phyloP scores from a whole-genome alignment of 30 jellyfish, hydroid and myxozoan genomes.

The Hydractinia symbiolongicarpus region DNA sequence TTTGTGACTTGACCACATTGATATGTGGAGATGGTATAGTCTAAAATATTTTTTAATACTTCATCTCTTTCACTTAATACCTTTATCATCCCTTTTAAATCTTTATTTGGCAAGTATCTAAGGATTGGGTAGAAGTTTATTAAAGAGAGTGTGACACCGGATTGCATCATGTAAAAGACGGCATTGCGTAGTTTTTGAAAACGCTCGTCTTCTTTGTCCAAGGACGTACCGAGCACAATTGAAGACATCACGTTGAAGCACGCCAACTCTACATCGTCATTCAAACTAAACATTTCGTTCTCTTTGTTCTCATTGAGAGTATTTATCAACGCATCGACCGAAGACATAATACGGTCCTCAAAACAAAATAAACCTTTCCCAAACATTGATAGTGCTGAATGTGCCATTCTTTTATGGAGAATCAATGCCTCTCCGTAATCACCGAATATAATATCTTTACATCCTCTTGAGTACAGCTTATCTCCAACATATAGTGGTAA shows the following conservation, averaged over 20 bases:
- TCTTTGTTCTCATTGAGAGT: not conserved
- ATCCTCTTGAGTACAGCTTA: constrained; percentile 5
- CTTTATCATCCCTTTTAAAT: constrained; percentile 6
- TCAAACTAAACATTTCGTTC: not conserved
- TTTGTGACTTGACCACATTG: not conserved
- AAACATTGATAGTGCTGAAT: constrained; percentile 8
- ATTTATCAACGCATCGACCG: not conserved
- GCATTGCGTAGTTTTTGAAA: constrained; percentile 2
- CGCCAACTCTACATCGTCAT: not conserved
- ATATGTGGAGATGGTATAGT: not conserved
- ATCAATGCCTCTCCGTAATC: constrained; percentile 13
- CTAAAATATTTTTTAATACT: not conserved
- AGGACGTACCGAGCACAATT: not conserved
- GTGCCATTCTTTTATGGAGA: constrained; percentile 6
- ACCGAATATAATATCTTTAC: constrained; percentile 8
- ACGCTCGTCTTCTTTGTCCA: constrained; percentile 8
- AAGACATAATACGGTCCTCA: not conserved
- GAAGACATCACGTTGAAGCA: constrained; percentile 17
- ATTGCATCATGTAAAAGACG: constrained; percentile 24
- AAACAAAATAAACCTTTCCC: constrained; percentile 2
- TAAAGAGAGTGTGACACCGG: constrained; percentile 27
- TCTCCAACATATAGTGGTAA: constrained; percentile 20
- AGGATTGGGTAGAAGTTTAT: constrained; percentile 16
- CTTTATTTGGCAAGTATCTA: constrained; percentile 10
- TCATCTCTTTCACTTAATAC: constrained; percentile 9